Base-by-base conservation (phyloP, 2,797 vertebrate species). In the Alosa sapidissima region DNA sequence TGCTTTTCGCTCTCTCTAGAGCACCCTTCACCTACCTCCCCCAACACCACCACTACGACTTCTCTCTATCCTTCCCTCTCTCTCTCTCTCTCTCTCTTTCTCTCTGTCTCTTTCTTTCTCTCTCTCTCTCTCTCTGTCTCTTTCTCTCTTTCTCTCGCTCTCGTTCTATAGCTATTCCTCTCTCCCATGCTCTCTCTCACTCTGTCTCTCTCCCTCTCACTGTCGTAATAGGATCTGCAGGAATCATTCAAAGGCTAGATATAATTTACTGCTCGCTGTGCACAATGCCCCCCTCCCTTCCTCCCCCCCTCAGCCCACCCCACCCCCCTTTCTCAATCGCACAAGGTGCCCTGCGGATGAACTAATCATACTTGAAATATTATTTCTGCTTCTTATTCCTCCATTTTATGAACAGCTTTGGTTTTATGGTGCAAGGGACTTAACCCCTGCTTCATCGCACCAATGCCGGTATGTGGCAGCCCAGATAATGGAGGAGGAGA, bases 171-270 rank as follows among this genome's bases (percentile, higher is more conserved):
- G 41, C 41, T 41, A 41, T 41, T 41, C 4, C 88, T 89, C 89
- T 89, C 86, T 87, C 91, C 89, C 90, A 21, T 65, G 24, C 81
- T 62, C 49, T 62, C 84, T 47, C 81, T 87, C 90, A 54, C 90
- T 90, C 41, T 83, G 88, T 89, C 88, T 89, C 89, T 89, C 86
- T 87, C 91, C 89, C 90, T 91, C 93, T 92, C 92, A 90, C 94
- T 95, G 93, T 94, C 92, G 91, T 96, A 97, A 96, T 94, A 96
- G 94, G 93, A 96, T 96, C 95, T 96, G 94, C 95, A 97, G 95
- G 96, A 97, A 97, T 96, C 96, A 97, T 96, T 96, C 96, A 95
- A 96, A 97, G 93, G 91, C 93, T 93, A 96, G 95, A 96, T 95
- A 96, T 95, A 96, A 97, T 96, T 96, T 95, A 96, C 94, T 95